phyloP scores from a whole-genome alignment of 2,888 invertebrate species.

The Dicyrtoma fusca region DNA sequence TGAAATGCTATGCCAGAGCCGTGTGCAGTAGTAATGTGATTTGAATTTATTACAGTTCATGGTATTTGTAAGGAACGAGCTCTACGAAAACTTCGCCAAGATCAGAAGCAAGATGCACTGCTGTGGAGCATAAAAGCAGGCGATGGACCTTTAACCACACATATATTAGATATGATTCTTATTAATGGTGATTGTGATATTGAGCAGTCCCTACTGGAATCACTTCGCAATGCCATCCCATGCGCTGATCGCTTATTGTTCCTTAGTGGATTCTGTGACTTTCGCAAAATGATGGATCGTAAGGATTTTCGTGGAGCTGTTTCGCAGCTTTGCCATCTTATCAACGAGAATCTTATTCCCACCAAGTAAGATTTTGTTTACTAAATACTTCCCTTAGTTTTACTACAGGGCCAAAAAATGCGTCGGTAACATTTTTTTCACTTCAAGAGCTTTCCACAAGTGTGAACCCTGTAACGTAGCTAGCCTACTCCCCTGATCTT shows the following conservation, averaged over 20 bases:
- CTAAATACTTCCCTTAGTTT: background rate
- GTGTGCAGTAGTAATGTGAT: no score
- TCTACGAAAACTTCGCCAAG: constrained; percentile 41
- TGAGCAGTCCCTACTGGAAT: constrained; percentile 48
- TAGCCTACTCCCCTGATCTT: no score
- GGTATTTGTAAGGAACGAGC: constrained; percentile 49
- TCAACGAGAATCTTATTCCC: constrained; percentile 53
- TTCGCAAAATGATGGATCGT: constrained; percentile 45
- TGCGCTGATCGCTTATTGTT: constrained; percentile 51
- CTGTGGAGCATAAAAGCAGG: constrained; percentile 54
- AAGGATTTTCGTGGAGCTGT: constrained; percentile 43
- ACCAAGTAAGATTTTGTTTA: constrained; percentile 40
- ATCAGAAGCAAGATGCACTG: constrained; percentile 50
- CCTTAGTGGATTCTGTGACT: constrained; percentile 50
- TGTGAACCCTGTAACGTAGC: no score
- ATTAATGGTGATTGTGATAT: constrained; percentile 48
- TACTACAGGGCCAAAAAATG: no score
- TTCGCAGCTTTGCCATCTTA: constrained; percentile 46
- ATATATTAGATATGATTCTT: constrained; percentile 51
- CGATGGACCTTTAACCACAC: constrained; percentile 51
- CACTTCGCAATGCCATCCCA: constrained; percentile 47
- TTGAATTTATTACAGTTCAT: constrained; percentile 41
- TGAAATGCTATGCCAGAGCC: no score
- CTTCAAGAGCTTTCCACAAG: no score
- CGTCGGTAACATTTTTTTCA: no score